Conservation (phyloP, 2,113 vertebrate species). For the Tylochromis polylepis region DNA sequence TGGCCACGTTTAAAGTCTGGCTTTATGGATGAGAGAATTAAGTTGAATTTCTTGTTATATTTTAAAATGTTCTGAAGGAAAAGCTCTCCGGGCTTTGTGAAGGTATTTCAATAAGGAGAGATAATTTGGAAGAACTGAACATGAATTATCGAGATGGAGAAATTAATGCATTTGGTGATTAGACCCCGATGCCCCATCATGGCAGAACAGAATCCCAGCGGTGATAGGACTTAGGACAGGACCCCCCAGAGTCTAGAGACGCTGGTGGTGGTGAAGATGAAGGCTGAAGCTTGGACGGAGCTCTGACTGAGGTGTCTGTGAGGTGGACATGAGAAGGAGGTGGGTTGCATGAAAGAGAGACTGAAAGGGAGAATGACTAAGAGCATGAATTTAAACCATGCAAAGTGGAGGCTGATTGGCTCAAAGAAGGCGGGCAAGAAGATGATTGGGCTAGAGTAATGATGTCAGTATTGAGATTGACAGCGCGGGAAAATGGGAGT, state of each 20-base stretch:
- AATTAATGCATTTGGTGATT: background rate
- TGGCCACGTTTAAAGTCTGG: background rate
- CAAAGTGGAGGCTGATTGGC: background rate
- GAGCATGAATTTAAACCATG: background rate
- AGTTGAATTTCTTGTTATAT: background rate
- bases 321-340: background rate
- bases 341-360: background rate
- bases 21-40: background rate
- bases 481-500: background rate
- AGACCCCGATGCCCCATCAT: background rate
- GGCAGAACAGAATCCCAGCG: fast-evolving
- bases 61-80: background rate
- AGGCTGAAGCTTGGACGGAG: background rate
- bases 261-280: background rate
- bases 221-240: fast-evolving
- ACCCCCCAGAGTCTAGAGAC: fast-evolving
- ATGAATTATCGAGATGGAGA: background rate
- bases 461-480: background rate
- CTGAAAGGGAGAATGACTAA: fast-evolving
- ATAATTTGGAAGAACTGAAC: background rate
- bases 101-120: background rate
- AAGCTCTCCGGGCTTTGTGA: fast-evolving
- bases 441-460: fast-evolving
- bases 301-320: background rate
- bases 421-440: background rate